Percentiles rank a stretch among this genome's conserved stretches.
Evolutionary conservation across 2,888 invertebrate species (phyloP).

Genomic region (Rhopalosiphum nymphaeae): DNA sequence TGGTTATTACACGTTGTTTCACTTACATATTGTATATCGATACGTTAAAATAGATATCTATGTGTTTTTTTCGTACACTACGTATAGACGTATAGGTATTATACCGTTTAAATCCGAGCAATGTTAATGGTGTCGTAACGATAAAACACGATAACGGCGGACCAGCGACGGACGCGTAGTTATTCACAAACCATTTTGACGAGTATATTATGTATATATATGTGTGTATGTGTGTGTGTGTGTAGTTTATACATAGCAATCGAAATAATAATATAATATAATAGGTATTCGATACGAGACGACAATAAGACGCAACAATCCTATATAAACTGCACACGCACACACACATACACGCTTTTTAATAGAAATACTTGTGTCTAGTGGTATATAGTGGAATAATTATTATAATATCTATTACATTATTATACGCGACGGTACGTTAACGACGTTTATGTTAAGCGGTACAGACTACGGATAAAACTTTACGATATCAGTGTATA

Average conservation of each 20-base stretch:
- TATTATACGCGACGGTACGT: conserved; percentile 11
- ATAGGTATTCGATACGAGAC: not conserved
- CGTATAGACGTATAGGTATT: not conserved
- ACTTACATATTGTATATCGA: not conserved
- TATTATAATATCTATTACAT: conserved; percentile 9
- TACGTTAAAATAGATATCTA: not conserved
- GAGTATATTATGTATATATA: not conserved
- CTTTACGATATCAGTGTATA: conserved; percentile 25
- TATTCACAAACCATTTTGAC: conserved; percentile 3
- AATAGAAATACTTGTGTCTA: not conserved
- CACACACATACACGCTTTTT: not conserved
- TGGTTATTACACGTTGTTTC: not conserved
- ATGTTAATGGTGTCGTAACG: not conserved
- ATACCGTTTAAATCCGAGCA: not conserved
- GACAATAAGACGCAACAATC: not conserved
- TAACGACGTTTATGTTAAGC: conserved; percentile 19
- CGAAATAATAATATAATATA: conserved; percentile 4
- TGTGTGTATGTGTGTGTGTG: not conserved
- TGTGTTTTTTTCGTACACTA: not conserved
- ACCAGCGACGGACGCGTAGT: not conserved
- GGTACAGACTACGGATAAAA: not conserved
- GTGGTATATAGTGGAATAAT: not conserved
- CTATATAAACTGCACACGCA: not conserved
- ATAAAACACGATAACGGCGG: not conserved
- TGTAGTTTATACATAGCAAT: not conserved